Evolutionary conservation across 2,888 invertebrate genomes (phyloP), one percentile per base, ranked within the genome.

Genomic region (Seira musarum): DNA sequence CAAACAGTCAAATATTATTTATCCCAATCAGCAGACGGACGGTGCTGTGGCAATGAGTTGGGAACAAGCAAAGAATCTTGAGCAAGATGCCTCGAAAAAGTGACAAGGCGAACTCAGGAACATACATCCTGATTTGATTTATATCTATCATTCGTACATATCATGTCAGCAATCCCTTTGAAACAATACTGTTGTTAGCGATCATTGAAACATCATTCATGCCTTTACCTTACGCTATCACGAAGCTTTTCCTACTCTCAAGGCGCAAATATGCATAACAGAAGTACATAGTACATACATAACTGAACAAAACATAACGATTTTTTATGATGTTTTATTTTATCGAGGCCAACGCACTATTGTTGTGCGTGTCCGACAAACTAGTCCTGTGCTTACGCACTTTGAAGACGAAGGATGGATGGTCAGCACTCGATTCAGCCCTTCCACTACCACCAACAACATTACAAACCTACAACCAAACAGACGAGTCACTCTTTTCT

Each of bases 331-430:
- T 30, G 30, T 30, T 30, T 30, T 30, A 8, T 30, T 30, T 30
- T 30, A 17, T 64, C 49, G 75, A 75, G 75, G 75, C 57, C 74
- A 60, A 74, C 40, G 60, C 74, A 67, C 74, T 30, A 30, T 30
- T 61, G 60, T 65, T 75, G 63, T 75, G 75, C 63, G 75, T 75
- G 61, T 68, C 21, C 30, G 60, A n/a, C 49, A 61, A 30, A 69
- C 40, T 15, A 53, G 67, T 69, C 5, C 30, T 15, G 13, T 60
- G 30, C 30, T 30, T 30, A 69, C 24, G 8, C 57, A 15, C 57
- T 65, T 57, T 22, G 25, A 3, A 53, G 53, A 53, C 53, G 53
- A 53, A 13, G 8, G 8, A 30, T 30, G 53, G 53, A 53, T 53
- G 53, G 53, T 53, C 53, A 53, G 53, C 53, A 17, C 17, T 13